These are phyloP conservation scores for Euzophera pinguis DNA, from an alignment of 2,888 invertebrate genomes.

Conservation along the genomic window DNA sequence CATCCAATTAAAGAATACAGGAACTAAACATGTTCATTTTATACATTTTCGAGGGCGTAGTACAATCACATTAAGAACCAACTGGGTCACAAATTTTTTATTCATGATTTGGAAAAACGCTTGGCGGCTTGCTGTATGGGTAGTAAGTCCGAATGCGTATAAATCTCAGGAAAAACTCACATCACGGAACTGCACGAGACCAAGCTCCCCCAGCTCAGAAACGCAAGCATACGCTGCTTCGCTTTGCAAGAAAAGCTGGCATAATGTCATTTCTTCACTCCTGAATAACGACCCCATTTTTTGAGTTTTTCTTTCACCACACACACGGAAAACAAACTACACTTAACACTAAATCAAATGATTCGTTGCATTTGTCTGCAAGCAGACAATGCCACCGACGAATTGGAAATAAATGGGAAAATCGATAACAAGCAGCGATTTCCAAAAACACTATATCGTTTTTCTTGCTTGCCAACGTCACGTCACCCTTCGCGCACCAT, in stretches of 20 bases:
- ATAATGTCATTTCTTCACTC: slow-evolving; percentile 99
- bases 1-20: too few species aligned
- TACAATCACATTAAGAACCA: slow-evolving; percentile 26
- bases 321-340: slow-evolving; percentile 41
- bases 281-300: slow-evolving; percentile 95
- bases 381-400: slow-evolving; percentile 70
- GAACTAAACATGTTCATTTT: too few species aligned
- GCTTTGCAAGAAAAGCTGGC: slow-evolving; percentile 98
- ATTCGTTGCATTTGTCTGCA: slow-evolving; percentile 65
- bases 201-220: slow-evolving; percentile 97
- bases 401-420: slow-evolving; percentile 56
- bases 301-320: slow-evolving; percentile 47
- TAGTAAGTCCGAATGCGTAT: not conserved
- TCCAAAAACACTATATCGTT: slow-evolving; percentile 19
- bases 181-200: slow-evolving; percentile 97
- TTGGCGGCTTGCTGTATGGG: not conserved
- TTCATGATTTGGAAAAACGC: slow-evolving; percentile 24
- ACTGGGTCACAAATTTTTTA: slow-evolving; percentile 44
- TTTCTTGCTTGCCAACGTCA: slow-evolving; percentile 18
- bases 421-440: slow-evolving; percentile 50
- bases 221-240: slow-evolving; percentile 99
- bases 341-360: slow-evolving; percentile 35
- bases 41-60: slow-evolving; percentile 8
- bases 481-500: slow-evolving; percentile 35
- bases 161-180: slow-evolving; percentile 76